Evolutionary conservation across 2,797 vertebrate genomes (phyloP), one percentile per base, ranked within the genome.

Genomic region (Neostethus bicornis): DNA sequence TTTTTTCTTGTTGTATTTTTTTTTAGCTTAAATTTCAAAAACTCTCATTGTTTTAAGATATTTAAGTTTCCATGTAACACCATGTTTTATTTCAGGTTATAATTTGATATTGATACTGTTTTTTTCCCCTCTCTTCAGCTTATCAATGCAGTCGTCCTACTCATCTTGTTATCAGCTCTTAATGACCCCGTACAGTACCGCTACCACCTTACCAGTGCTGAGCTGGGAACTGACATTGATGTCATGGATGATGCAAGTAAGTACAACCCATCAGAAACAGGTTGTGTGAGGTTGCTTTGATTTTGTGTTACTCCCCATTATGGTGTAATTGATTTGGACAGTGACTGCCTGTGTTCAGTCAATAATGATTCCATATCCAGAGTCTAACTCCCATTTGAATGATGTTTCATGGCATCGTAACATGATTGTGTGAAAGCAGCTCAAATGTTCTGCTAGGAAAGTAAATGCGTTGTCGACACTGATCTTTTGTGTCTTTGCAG

Each of bases 191-290:
- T 94, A 74, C 95, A 96, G 83, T 96, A 97, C 77, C 93, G 93
- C 56, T 92, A 92, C 87, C 92, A 92, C 83, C 92, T 98, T 63
- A 92, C 94, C 68, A 93, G 91, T 81, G 86, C 93, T 1, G 95
- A 98, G 60, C 83, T 97, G 44, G 94, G 94, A 24, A 93, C 93
- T 23, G 94, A 97, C 88, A 91, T 96, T 35, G 95, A 97, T 66
- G 94, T 97, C 84, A 97, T 97, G 94, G 96, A 98, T 59, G 96
- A 98, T 87, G 96, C 96, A 85, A 98, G 96, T 99, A 92, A 95
- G 97, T 94, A 73, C 17, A 42, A 65, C 39, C 37, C 28, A 62
- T 66, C 10, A 21, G 19, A 41, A 11, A 11, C 41, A 20, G 19
- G 19, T 20, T 19, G 4, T 21, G 11, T 41, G 20, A 20, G 5